Evolutionary conservation across 2,113 vertebrate genomes (phyloP).

Genomic region (Ctenodactylus gundi): DNA sequence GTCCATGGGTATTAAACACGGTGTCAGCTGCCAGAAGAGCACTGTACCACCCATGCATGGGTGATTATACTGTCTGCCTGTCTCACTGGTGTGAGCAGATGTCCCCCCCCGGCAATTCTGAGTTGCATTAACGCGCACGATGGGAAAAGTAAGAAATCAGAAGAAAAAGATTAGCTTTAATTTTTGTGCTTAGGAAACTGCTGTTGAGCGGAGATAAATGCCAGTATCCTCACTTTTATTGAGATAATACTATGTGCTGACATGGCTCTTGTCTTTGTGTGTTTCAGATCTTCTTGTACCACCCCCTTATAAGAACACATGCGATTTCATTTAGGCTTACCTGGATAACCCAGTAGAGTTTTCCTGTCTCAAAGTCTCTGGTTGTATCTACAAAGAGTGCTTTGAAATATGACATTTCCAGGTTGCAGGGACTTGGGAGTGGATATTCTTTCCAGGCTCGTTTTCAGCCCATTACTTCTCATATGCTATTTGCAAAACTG

Average conservation of each 20-base stretch:
- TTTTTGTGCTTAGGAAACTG: background rate
- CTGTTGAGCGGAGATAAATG: background rate
- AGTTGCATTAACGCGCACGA: background rate
- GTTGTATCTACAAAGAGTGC: background rate
- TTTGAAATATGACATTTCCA: background rate
- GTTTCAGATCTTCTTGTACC: background rate
- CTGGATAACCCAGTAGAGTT: background rate
- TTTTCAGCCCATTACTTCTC: background rate
- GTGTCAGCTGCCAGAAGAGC: background rate
- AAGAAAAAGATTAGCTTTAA: background rate
- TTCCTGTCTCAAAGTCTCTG: background rate
- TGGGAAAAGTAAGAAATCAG: background rate
- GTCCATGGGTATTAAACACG: background rate
- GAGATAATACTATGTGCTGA: background rate
- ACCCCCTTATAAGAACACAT: background rate
- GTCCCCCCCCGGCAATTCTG: background rate
- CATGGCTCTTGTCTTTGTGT: background rate
- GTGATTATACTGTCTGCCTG: background rate
- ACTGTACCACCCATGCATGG: background rate
- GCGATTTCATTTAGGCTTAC: background rate
- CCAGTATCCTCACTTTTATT: background rate
- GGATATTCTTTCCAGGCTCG: background rate
- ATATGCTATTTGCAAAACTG: too few species aligned
- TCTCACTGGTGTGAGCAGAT: background rate
- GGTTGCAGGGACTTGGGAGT: background rate